These are phyloP conservation scores for Whitmania pigra DNA, from an alignment of 1,140 invertebrate genomes.

Conservation along the genomic window DNA sequence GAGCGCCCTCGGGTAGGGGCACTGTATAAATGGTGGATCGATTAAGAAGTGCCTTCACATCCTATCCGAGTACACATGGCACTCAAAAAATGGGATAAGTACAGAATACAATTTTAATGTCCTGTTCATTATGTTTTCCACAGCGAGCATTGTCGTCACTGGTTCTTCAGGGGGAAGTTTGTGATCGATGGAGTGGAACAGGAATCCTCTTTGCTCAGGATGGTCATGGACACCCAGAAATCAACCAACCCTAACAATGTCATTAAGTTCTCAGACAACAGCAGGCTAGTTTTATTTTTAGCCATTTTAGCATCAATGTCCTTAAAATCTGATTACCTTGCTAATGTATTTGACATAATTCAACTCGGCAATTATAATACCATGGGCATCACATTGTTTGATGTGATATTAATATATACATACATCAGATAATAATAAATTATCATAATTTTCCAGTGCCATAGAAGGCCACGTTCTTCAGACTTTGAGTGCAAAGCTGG, in stretches of 20 bases:
- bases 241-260: conserved; percentile 74
- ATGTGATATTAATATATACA: no score
- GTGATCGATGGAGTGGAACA: conserved; percentile 66
- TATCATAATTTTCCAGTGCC: conserved; percentile 54
- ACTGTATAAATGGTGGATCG: no score
- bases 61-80: no score
- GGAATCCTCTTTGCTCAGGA: conserved; percentile 69
- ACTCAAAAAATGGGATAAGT: no score
- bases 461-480: conserved; percentile 68
- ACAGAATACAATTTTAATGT: background rate
- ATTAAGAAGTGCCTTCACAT: no score
- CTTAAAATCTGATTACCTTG: background rate
- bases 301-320: background rate
- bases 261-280: conserved; percentile 94
- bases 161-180: conserved; percentile 65
- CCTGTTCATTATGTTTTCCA: conserved; percentile 14
- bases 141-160: conserved; percentile 47
- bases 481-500: conserved; percentile 52
- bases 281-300: conserved; percentile 48
- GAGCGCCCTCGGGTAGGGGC: no score
- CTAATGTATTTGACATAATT: no score
- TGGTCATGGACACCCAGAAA: conserved; percentile 80
- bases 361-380: background rate
- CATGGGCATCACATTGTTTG: background rate
- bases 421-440: background rate